Evolutionary conservation across 2,113 vertebrate species (phyloP), one percentile per base, ranked within the genome.

Genomic region (Psittacara wagleri): DNA sequence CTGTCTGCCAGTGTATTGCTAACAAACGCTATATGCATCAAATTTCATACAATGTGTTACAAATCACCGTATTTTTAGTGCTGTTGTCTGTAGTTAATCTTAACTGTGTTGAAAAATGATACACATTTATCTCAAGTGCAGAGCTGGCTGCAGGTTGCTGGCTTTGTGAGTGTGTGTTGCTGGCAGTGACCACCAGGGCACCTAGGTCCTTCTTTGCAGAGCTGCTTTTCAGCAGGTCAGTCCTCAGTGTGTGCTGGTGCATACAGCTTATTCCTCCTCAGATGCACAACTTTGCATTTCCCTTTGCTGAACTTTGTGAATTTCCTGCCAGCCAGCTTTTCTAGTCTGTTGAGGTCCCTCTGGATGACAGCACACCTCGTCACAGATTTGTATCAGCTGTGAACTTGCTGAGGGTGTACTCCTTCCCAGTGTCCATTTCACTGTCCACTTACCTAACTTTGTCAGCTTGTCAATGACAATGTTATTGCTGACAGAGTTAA

Each of bases 101-200:
- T 79, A 44, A 81, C 31, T 1, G 22, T 76, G 81, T 69, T 95
- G 95, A 95, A 96, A 96, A 97, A 76, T 43, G 31, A 91, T 79
- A 61, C 86, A 86, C 28, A 55, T 84, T 57, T 49, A 72, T 78
- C 52, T 76, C 19, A 82, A 93, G 76, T 8, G n/a, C 52, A 92
- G 81, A 83, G 54, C 83, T 92, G 83, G 86, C 92, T 72, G 48
- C 63, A 92, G 57, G 57, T 66, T 94, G 55, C 20, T 59, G 55
- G 55, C 20, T 59, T 59, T 59, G 20, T 59, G 33, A 59, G 13
- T 3, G 9, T 17, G 33, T 4, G 1, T 44, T 80, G 8, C 57
- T 83, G 43, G 31, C 17, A 17, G 18, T 62, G 52, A 52, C 23
- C 33, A 46, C 18, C 33, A 51, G 67, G 31, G 70, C 27, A 33